Percentiles rank a stretch among this genome's conserved stretches.
Conservation (phyloP, 2,888 invertebrate species). For the Eretmocerus hayati region DNA sequence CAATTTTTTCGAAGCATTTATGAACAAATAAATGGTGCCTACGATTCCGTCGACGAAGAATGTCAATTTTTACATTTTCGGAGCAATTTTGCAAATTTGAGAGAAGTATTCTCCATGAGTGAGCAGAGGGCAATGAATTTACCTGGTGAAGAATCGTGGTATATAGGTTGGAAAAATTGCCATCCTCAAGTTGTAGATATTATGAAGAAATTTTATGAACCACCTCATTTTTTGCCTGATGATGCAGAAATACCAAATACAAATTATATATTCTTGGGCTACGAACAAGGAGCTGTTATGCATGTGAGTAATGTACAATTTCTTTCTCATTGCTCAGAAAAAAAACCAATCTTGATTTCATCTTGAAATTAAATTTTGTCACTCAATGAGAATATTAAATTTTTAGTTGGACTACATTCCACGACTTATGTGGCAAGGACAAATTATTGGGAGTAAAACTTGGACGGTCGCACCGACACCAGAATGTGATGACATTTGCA, state of each 20-base stretch:
- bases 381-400: too few species aligned
- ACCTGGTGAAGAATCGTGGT: slow-evolving; percentile 68
- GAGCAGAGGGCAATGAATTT: slow-evolving; percentile 57
- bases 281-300: slow-evolving; percentile 83
- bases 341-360: too few species aligned
- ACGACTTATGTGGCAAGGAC: slow-evolving; percentile 90
- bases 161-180: slow-evolving; percentile 89
- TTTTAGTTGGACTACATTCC: slow-evolving; percentile 82
- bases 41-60: slow-evolving; percentile 57
- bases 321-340: too few species aligned
- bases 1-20: slow-evolving; percentile 65
- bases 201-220: slow-evolving; percentile 68
- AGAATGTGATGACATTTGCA: slow-evolving; percentile 75
- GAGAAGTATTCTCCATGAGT: slow-evolving; percentile 73
- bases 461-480: slow-evolving; percentile 81
- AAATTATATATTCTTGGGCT: slow-evolving; percentile 89
- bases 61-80: slow-evolving; percentile 85
- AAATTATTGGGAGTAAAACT: slow-evolving; percentile 75
- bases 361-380: too few species aligned
- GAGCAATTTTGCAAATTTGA: slow-evolving; percentile 68
- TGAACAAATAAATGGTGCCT: slow-evolving; percentile 60
- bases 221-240: slow-evolving; percentile 79
- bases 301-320: slow-evolving; percentile 71
- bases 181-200: slow-evolving; percentile 69
- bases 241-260: slow-evolving; percentile 83